A percentile compares a stretch with the other conserved stretches of the same genome.
Evolutionary conservation across 2,888 invertebrate species (phyloP).

Genomic region (Globia sparganii): DNA sequence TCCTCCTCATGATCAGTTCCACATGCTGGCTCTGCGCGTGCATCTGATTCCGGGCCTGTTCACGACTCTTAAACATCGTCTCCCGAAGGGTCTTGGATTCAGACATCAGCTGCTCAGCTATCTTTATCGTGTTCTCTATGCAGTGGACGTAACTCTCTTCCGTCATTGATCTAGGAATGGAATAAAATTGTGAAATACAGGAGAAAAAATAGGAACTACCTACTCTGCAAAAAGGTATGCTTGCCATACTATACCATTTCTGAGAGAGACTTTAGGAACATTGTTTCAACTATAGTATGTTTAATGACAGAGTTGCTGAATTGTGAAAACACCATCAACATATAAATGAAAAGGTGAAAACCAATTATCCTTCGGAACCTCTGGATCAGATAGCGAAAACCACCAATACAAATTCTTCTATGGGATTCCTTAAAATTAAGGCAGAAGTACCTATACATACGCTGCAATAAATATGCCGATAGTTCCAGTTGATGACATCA

Average conservation of each 20-base stretch:
- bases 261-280: not conserved
- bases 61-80: conserved; percentile 94
- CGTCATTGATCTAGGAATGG: conserved; percentile 89
- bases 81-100: conserved; percentile 95
- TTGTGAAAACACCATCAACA: not conserved
- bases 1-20: conserved; percentile 95
- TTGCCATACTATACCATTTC: not conserved
- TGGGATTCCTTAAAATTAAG: not conserved
- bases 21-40: conserved; percentile 95
- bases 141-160: conserved; percentile 96
- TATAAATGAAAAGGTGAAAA: not conserved
- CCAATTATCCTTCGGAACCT: not conserved
- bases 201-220: not conserved
- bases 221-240: not conserved
- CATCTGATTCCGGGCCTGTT: conserved; percentile 95
- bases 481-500: not conserved
- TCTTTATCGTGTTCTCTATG: conserved; percentile 93
- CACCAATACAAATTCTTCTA: not conserved
- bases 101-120: conserved; percentile 95
- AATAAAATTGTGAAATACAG: not conserved
- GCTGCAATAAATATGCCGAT: not conserved
- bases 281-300: not conserved
- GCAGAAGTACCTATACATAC: not conserved
- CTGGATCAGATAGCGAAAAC: not conserved
- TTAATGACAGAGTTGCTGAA: too few relatives aligned